Conservation (phyloP, 2,113 vertebrate species). For the Bambusicola thoracicus region DNA sequence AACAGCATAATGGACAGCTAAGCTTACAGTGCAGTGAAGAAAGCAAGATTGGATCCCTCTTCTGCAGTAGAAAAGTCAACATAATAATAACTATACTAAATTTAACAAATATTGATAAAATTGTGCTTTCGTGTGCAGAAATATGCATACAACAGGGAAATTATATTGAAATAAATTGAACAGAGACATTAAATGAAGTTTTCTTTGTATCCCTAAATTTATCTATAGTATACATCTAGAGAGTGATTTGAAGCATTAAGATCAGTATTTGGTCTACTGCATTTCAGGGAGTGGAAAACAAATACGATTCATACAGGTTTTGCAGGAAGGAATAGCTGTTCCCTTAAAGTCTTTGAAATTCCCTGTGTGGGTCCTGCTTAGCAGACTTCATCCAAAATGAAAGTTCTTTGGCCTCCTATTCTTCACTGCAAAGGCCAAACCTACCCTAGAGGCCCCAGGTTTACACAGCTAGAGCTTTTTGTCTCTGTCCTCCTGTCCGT, state of each 20-base stretch:
- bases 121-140: neutral
- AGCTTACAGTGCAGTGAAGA: neutral
- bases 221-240: neutral
- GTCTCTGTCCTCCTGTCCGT: neutral
- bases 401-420: neutral
- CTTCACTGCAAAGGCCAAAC: neutral
- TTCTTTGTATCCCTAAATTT: neutral
- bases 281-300: neutral
- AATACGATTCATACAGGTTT: neutral
- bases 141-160: neutral
- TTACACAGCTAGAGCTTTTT: neutral
- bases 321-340: neutral
- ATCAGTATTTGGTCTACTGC: neutral
- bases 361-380: neutral
- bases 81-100: neutral
- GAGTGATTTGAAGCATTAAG: neutral
- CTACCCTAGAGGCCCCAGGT: neutral
- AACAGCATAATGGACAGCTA: neutral
- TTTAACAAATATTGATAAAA: constrained; percentile 24
- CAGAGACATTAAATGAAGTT: neutral
- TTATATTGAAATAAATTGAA: neutral
- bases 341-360: neutral
- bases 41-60: neutral
- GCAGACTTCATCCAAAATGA: neutral
- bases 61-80: neutral